These are phyloP conservation scores for Anoncus sp. DNA, from an alignment of 2,888 invertebrate species.

Conservation along the genomic window DNA sequence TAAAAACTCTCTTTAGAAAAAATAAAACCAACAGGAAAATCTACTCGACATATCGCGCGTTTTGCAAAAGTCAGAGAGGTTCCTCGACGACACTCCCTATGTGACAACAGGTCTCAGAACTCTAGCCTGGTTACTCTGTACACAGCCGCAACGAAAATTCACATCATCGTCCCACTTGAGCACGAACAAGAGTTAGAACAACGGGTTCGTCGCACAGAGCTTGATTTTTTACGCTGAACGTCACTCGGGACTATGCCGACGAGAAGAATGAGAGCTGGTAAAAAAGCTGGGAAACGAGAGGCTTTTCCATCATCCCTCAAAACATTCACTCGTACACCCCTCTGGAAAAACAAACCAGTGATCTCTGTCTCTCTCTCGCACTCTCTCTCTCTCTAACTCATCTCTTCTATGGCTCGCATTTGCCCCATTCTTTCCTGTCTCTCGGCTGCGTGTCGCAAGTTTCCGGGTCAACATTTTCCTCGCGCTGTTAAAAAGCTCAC, in stretches of 20 bases:
- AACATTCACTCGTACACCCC: no score
- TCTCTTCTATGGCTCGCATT: no score
- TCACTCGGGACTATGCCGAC: conserved; percentile 36
- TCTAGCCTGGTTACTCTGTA: background rate
- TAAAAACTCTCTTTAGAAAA: background rate
- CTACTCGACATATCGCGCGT: background rate
- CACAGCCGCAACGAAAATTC: conserved; percentile 6
- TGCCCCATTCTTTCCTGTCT: background rate
- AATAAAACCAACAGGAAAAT: conserved; percentile 2
- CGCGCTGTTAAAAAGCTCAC: conserved; percentile 1
- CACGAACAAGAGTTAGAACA: conserved; percentile 31
- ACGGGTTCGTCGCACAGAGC: background rate
- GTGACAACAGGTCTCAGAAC: conserved; percentile 20
- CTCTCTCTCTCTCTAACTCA: background rate
- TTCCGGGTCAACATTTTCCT: background rate
- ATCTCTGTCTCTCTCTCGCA: no score
- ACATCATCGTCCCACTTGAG: conserved; percentile 39
- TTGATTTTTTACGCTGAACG: conserved; percentile 16
- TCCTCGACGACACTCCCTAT: conserved; percentile 12
- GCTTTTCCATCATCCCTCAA: background rate
- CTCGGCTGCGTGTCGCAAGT: background rate
- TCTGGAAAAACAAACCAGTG: no score
- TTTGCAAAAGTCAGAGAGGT: background rate
- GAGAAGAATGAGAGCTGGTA: conserved; percentile 18
- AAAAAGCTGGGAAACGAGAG: conserved; percentile 8